Conservation (phyloP, 1,140 invertebrate species). For the Halictus rubicundus region DNA sequence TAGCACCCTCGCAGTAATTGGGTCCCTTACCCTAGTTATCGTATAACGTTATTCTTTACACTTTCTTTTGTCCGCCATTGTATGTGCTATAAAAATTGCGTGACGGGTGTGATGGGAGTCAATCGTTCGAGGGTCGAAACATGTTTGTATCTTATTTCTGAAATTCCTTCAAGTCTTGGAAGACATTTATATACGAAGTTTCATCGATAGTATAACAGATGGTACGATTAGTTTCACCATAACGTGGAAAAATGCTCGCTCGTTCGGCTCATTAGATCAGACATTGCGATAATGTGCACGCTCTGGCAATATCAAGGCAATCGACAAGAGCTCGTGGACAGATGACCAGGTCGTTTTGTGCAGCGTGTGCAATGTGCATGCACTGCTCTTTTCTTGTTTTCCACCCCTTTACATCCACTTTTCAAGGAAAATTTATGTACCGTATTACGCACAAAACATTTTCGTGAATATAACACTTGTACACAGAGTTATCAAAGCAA, state of each 20-base stretch:
- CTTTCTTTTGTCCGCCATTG: too few relatives aligned
- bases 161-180: background rate
- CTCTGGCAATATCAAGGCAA: constrained; percentile 52
- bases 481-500: too few relatives aligned
- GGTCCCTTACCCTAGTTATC: too few relatives aligned
- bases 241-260: constrained; percentile 39
- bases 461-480: too few relatives aligned
- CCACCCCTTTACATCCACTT: background rate
- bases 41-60: too few relatives aligned
- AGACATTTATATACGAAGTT: background rate
- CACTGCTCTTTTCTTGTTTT: background rate
- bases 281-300: constrained; percentile 49
- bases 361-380: constrained; percentile 12
- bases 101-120: too few relatives aligned
- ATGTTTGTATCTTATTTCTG: background rate
- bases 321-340: constrained; percentile 30
- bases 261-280: constrained; percentile 33
- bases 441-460: background rate
- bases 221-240: background rate
- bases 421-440: background rate
- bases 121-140: too few relatives aligned
- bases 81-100: too few relatives aligned
- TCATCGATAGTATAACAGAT: background rate
- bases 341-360: constrained; percentile 21
- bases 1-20: too few relatives aligned